Conservation (phyloP, 2,113 vertebrate genomes). For the Heptranchias perlo region DNA sequence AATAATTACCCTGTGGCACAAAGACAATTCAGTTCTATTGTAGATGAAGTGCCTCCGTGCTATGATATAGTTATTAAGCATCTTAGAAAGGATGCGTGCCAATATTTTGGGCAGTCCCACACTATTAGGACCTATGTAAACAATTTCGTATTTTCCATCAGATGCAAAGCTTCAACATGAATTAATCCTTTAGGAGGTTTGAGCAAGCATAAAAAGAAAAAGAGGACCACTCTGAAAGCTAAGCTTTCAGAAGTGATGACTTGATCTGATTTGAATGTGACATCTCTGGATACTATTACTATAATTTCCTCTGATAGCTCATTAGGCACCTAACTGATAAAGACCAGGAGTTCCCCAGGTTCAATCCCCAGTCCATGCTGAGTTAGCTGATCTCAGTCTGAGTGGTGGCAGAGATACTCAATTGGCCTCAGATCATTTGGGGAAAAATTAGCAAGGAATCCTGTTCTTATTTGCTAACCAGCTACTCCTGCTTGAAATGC, state of each 20-base stretch:
- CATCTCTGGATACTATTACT: background rate
- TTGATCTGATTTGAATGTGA: background rate
- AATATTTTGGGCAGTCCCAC: background rate
- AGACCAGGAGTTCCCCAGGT: background rate
- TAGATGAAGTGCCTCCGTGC: background rate
- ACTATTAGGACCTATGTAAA: background rate
- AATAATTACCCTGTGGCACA: background rate
- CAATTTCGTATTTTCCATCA: background rate
- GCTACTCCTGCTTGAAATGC: background rate
- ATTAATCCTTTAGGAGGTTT: background rate
- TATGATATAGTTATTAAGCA: too few relatives aligned
- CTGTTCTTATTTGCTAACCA: background rate
- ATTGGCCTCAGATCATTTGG: background rate
- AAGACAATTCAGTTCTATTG: background rate
- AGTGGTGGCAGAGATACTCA: background rate
- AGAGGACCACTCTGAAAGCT: background rate
- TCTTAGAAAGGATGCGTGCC: background rate
- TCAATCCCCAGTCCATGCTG: background rate
- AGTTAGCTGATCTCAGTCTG: background rate
- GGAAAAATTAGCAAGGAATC: background rate
- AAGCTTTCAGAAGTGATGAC: background rate
- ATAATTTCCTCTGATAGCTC: background rate
- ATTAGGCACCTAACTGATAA: background rate
- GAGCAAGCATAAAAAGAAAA: background rate
- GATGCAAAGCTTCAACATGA: background rate